Evolutionary conservation across 1,140 invertebrate species (phyloP).

Genomic region (Hyles euphorbiae): DNA sequence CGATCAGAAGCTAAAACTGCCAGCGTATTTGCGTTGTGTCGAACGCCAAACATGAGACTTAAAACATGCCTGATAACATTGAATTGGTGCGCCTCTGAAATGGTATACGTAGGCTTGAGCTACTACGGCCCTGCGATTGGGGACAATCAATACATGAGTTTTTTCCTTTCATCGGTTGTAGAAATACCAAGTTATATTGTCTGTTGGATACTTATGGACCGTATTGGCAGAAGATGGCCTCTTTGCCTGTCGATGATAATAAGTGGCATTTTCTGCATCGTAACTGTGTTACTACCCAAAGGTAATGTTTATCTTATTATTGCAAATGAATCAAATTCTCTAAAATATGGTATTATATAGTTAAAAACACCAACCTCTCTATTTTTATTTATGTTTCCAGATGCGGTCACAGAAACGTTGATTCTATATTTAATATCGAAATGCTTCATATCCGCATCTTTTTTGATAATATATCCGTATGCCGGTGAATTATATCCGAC

Average conservation of each 20-base stretch:
- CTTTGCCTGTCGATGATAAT: slow-evolving; percentile 88
- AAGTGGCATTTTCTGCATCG: slow-evolving; percentile 87
- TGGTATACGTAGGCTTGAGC: slow-evolving; percentile 90
- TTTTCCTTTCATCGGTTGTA: slow-evolving; percentile 87
- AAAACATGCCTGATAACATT: slow-evolving; percentile 81
- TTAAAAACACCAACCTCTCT: no score
- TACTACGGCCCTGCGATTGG: slow-evolving; percentile 91
- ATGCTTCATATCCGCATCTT: slow-evolving; percentile 92
- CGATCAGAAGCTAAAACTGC: slow-evolving; percentile 77
- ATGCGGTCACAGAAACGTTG: slow-evolving; percentile 83
- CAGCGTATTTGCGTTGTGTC: slow-evolving; percentile 84
- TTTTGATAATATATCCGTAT: slow-evolving; percentile 93
- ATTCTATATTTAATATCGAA: slow-evolving; percentile 91
- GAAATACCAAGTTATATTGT: slow-evolving; percentile 90
- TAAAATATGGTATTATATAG: no score
- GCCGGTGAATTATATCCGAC: slow-evolving; percentile 93
- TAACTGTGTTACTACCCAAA: slow-evolving; percentile 84
- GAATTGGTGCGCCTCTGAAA: slow-evolving; percentile 84
- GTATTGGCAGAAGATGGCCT: slow-evolving; percentile 88
- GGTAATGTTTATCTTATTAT: slow-evolving; percentile 66
- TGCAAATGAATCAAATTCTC: no score
- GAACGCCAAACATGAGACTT: slow-evolving; percentile 90
- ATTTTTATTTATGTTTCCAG: slow-evolving; percentile 68
- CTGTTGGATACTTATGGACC: slow-evolving; percentile 90
- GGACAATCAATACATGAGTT: slow-evolving; percentile 89